A percentile compares a stretch with the other conserved stretches of the same genome.
These are phyloP conservation scores for Drosophila kepulauana DNA, from an alignment of 1,140 invertebrate species.

Conservation along the genomic window DNA sequence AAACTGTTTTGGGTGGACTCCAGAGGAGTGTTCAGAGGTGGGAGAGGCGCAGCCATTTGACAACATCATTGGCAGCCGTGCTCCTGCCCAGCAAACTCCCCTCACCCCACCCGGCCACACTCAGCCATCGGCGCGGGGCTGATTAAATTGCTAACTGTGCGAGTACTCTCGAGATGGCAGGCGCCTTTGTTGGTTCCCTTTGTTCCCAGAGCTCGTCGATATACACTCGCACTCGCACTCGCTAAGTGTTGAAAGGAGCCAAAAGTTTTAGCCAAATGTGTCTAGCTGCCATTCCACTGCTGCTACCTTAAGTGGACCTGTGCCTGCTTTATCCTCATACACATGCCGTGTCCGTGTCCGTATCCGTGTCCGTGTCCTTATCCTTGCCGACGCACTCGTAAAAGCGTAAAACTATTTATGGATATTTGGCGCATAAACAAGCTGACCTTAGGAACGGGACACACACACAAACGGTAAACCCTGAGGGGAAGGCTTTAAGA, in stretches of 20 bases:
- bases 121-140: slow-evolving; percentile 33
- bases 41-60: slow-evolving; percentile 63
- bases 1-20: slow-evolving; percentile 1
- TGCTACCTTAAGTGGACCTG: slow-evolving; percentile 66
- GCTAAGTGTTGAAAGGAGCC: slow-evolving; percentile 12
- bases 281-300: slow-evolving; percentile 59
- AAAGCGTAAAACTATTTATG: slow-evolving; percentile 80
- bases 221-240: neutral
- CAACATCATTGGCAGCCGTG: slow-evolving; percentile 72
- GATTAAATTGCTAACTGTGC: slow-evolving; percentile 74
- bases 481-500: slow-evolving; percentile 60
- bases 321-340: slow-evolving; percentile 36
- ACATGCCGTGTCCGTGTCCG: slow-evolving; percentile 7
- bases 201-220: slow-evolving; percentile 51
- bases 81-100: neutral
- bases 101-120: slow-evolving; percentile 6
- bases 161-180: slow-evolving; percentile 36
- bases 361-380: slow-evolving; percentile 29
- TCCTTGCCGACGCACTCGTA: slow-evolving; percentile 45
- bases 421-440: slow-evolving; percentile 80
- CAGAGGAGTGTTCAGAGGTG: slow-evolving; percentile 1
- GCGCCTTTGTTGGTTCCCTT: slow-evolving; percentile 62
- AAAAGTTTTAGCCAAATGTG: slow-evolving; percentile 69
- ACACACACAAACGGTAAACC: slow-evolving; percentile 5
- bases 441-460: slow-evolving; percentile 59